Conservation (phyloP, 1,140 invertebrate species). For the Drosophila albomicans region DNA sequence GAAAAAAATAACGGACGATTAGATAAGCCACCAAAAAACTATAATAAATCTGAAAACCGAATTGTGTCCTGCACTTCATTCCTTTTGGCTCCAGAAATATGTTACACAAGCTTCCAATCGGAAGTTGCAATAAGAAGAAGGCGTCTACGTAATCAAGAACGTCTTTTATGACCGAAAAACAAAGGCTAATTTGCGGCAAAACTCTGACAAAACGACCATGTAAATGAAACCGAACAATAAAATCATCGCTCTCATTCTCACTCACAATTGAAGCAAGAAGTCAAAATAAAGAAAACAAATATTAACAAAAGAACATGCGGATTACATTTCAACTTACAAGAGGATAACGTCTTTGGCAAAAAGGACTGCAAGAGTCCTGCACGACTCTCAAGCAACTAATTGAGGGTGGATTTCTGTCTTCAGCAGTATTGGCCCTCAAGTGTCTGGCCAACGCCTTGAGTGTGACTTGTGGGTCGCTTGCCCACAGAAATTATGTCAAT, state of each 20-base stretch:
- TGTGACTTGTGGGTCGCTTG: slow-evolving; percentile 64
- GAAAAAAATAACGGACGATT: slow-evolving; percentile 21
- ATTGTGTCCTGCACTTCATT: neutral
- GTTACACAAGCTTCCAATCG: slow-evolving; percentile 51
- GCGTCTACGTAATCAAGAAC: slow-evolving; percentile 54
- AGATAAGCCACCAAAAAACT: slow-evolving; percentile 32
- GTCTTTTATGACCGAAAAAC: slow-evolving; percentile 39
- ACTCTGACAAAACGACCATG: slow-evolving; percentile 70
- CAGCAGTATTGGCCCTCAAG: slow-evolving; percentile 54
- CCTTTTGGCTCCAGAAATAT: slow-evolving; percentile 43
- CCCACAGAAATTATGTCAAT: slow-evolving; percentile 78
- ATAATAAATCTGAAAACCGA: neutral
- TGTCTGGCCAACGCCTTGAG: slow-evolving; percentile 80
- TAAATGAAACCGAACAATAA: slow-evolving; percentile 63
- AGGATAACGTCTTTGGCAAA: slow-evolving; percentile 49
- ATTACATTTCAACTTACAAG: slow-evolving; percentile 25
- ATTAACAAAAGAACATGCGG: slow-evolving; percentile 49
- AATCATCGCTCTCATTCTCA: neutral
- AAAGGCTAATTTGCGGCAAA: slow-evolving; percentile 75
- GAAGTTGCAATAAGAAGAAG: slow-evolving; percentile 74
- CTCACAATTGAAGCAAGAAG: slow-evolving; percentile 19
- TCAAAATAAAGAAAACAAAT: slow-evolving; percentile 50
- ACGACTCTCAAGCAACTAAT: slow-evolving; percentile 58
- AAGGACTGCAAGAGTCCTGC: neutral
- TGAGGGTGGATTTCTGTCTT: slow-evolving; percentile 74